These are phyloP conservation scores for Ditylenchus weischeri DNA, from an alignment of 2,888 invertebrate species.

Conservation along the genomic window DNA sequence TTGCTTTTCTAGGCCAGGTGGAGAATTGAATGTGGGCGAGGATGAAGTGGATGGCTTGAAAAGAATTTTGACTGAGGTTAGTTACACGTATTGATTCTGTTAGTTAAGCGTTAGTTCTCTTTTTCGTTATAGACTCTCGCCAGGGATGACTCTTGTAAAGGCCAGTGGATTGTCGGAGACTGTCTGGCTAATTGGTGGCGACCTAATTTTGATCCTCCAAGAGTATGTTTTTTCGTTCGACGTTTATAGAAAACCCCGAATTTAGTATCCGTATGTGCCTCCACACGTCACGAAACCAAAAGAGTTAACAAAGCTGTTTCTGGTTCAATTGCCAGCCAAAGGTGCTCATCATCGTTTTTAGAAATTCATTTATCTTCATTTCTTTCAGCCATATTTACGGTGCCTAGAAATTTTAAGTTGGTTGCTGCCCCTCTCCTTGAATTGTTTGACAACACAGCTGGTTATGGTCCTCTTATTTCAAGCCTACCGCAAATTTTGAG, in stretches of 20 bases:
- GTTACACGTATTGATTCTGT: not conserved
- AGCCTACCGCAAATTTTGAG: constrained; percentile 92
- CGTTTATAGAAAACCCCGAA: not conserved
- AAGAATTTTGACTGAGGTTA: constrained; percentile 73
- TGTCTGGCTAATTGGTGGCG: constrained; percentile 99
- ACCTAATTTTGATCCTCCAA: constrained; percentile 98
- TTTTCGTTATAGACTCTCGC: constrained; percentile 75
- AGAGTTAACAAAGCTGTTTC: constrained; percentile 92
- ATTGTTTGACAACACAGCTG: constrained; percentile 95
- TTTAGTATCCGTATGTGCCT: constrained; percentile 89
- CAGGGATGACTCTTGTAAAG: constrained; percentile 88
- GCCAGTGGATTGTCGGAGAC: constrained; percentile 98
- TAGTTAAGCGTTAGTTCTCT: not conserved
- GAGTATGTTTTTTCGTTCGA: constrained; percentile 61
- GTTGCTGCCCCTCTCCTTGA: constrained; percentile 98
- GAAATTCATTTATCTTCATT: constrained; percentile 1
- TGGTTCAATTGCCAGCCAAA: constrained; percentile 94
- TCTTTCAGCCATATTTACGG: constrained; percentile 83
- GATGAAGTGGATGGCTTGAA: constrained; percentile 96
- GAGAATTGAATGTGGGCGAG: constrained; percentile 89
- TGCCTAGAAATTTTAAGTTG: constrained; percentile 97
- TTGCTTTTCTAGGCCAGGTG: constrained; percentile 73
- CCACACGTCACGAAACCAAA: constrained; percentile 99
- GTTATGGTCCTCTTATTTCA: constrained; percentile 97
- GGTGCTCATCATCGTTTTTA: constrained; percentile 60